phyloP scores from a whole-genome alignment of 2,888 invertebrate genomes.

The Melolontha melolontha region DNA sequence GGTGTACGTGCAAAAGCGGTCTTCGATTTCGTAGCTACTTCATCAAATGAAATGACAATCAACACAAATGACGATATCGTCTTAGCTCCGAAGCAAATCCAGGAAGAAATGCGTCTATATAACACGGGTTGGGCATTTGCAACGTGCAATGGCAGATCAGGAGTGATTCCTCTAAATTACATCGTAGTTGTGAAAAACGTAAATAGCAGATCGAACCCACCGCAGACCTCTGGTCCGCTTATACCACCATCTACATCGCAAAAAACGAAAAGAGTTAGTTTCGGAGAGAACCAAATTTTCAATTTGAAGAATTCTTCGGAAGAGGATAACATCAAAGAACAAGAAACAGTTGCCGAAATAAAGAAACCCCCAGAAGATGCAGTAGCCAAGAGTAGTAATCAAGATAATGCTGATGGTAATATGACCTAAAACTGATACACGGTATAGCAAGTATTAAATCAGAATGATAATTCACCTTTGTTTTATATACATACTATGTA shows the following conservation, averaged over 20 bases:
- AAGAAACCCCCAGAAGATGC: neutral
- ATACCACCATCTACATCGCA: constrained; percentile 28
- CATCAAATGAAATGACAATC: constrained; percentile 82
- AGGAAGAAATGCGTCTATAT: constrained; percentile 73
- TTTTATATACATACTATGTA: too few relatives aligned
- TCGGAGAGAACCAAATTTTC: constrained; percentile 62
- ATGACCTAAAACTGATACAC: too few relatives aligned
- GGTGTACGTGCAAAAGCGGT: constrained; percentile 74
- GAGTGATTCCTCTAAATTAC: constrained; percentile 76
- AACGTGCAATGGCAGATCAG: constrained; percentile 70
- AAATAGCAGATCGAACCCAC: constrained; percentile 35
- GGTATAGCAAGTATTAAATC: too few relatives aligned
- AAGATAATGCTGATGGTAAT: too few relatives aligned
- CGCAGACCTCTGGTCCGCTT: constrained; percentile 39
- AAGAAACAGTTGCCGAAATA: neutral
- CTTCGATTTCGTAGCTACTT: constrained; percentile 80
- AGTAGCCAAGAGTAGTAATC: too few relatives aligned
- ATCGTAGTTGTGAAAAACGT: constrained; percentile 58
- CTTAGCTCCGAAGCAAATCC: constrained; percentile 87
- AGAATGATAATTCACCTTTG: too few relatives aligned
- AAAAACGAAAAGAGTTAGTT: constrained; percentile 61
- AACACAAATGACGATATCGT: constrained; percentile 80
- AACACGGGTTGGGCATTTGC: constrained; percentile 80
- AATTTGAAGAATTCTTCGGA: constrained; percentile 37
- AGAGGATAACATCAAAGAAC: neutral